Percentiles rank a stretch among this genome's conserved stretches.
phyloP scores from a whole-genome alignment of 2,888 invertebrate species.

The Polyploca ridens region DNA sequence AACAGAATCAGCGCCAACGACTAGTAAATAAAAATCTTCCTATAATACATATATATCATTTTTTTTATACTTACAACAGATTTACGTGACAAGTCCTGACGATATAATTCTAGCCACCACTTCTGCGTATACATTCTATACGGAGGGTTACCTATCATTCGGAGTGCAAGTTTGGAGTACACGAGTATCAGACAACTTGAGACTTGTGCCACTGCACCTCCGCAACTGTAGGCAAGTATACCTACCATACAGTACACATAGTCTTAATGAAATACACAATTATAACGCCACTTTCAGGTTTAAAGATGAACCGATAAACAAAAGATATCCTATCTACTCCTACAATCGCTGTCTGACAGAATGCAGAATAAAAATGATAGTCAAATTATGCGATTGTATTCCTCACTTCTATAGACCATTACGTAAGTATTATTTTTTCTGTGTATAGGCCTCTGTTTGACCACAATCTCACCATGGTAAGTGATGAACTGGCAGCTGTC shows the following conservation, averaged over 20 bases:
- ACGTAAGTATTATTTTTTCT: slow-evolving; percentile 68
- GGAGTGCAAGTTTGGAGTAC: slow-evolving; percentile 69
- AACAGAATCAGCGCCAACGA: no score
- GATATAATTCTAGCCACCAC: slow-evolving; percentile 65
- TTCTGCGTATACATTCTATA: slow-evolving; percentile 53
- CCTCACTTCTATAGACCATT: slow-evolving; percentile 89
- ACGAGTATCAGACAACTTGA: slow-evolving; percentile 61
- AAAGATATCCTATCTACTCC: slow-evolving; percentile 87
- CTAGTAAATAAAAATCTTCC: no score
- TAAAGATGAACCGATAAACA: slow-evolving; percentile 60
- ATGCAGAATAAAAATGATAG: slow-evolving; percentile 86
- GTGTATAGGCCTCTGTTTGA: no score
- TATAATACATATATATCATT: no score
- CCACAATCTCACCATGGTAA: no score
- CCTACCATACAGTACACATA: background rate
- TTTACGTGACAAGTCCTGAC: slow-evolving; percentile 72
- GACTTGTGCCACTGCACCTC: slow-evolving; percentile 47
- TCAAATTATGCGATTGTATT: slow-evolving; percentile 87
- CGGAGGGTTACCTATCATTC: slow-evolving; percentile 61
- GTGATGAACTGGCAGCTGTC: no score
- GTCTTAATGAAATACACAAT: slow-evolving; percentile 1
- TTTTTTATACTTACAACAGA: slow-evolving; percentile 43
- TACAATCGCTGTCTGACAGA: slow-evolving; percentile 88
- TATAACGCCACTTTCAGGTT: slow-evolving; percentile 47
- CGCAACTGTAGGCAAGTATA: slow-evolving; percentile 70